These are phyloP conservation scores for Temnothorax nylanderi DNA, from an alignment of 1,140 invertebrate genomes.

Conservation along the genomic window DNA sequence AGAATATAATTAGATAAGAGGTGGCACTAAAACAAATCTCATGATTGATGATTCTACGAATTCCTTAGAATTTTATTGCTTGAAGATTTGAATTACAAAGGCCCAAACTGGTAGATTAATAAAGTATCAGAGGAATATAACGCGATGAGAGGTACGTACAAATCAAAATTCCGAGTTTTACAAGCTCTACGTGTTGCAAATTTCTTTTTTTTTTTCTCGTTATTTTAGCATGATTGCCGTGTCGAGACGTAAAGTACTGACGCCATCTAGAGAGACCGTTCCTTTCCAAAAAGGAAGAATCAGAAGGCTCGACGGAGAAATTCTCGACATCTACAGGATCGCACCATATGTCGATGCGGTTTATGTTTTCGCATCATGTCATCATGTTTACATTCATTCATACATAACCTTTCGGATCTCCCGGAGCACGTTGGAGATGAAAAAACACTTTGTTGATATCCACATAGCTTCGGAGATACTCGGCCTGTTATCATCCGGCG, in stretches of 20 bases:
- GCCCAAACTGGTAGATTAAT: background rate
- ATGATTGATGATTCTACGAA: background rate
- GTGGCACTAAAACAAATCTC: background rate
- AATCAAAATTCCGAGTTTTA: background rate
- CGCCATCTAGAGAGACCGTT: background rate
- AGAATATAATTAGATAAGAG: background rate
- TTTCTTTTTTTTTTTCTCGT: background rate
- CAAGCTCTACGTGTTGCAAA: background rate
- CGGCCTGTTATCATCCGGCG: background rate
- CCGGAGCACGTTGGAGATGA: background rate
- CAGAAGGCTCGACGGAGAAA: background rate
- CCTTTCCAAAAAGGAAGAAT: background rate
- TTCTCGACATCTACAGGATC: constrained; percentile 10
- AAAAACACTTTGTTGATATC: constrained; percentile 6
- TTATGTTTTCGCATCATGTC: background rate
- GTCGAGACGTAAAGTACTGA: background rate
- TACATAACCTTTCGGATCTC: constrained; percentile 10
- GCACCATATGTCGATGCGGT: background rate
- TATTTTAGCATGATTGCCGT: background rate
- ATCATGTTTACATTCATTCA: background rate
- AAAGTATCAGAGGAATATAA: background rate
- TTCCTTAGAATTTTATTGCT: background rate
- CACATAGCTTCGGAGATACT: background rate
- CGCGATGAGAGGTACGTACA: background rate
- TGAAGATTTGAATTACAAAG: background rate